phyloP scores from a whole-genome alignment of 2,113 vertebrate genomes.

The Penelope pileata region DNA sequence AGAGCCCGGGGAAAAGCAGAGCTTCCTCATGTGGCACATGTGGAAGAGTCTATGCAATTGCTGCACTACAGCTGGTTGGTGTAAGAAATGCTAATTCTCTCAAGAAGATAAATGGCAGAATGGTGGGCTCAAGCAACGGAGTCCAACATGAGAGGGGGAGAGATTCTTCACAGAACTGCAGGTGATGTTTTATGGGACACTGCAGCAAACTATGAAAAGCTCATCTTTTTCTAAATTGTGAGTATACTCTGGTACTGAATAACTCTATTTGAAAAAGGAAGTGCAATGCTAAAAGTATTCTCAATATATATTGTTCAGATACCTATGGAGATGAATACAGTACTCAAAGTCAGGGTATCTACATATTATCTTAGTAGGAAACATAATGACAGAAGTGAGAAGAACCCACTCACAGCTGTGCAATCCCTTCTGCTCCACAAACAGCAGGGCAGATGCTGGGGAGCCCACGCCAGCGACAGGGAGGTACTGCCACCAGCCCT shows the following conservation, averaged over 20 bases:
- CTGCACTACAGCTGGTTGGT: background rate
- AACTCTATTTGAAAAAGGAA: background rate
- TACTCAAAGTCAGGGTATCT: background rate
- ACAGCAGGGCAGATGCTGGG: background rate
- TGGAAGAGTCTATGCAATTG: fast-evolving
- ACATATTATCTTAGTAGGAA: fast-evolving
- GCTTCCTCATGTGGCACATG: fast-evolving
- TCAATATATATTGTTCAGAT: background rate
- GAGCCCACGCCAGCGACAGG: background rate
- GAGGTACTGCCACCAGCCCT: background rate
- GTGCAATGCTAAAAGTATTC: background rate
- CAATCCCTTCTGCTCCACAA: background rate
- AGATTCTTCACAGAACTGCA: background rate
- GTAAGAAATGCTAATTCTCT: background rate
- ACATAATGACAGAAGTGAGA: fast-evolving
- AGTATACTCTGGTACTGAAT: fast-evolving
- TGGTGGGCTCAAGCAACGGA: background rate
- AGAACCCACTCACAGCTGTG: background rate
- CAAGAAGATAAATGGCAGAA: background rate
- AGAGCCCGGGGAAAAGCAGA: background rate
- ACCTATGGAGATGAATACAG: background rate
- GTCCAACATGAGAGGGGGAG: background rate
- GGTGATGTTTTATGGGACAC: background rate
- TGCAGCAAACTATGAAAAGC: background rate
- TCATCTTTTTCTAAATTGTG: background rate